phyloP scores from a whole-genome alignment of 2,888 invertebrate genomes.

The Stomorhina lunata region DNA sequence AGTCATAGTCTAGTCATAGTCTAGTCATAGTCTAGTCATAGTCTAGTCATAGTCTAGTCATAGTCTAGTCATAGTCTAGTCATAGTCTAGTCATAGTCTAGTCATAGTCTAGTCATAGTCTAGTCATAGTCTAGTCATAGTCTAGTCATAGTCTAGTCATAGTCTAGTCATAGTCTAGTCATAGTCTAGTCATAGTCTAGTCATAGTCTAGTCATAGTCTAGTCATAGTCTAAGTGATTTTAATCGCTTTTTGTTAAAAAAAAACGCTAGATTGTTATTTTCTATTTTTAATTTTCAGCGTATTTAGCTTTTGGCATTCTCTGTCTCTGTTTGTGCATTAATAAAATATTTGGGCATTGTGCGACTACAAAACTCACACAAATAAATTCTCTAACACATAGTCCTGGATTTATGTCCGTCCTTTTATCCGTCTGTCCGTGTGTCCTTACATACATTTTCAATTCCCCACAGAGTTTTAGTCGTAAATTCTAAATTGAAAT shows the following conservation, averaged over 20 bases:
- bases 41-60: too few species aligned
- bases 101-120: too few species aligned
- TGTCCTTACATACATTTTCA: constrained; percentile 40
- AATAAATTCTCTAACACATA: not conserved
- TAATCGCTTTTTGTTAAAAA: not conserved
- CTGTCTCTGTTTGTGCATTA: constrained; percentile 31
- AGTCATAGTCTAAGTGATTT: too few species aligned
- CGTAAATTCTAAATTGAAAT: constrained; percentile 65
- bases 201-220: too few species aligned
- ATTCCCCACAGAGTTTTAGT: constrained; percentile 62
- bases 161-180: too few species aligned
- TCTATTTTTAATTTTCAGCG: constrained; percentile 30
- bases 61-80: too few species aligned
- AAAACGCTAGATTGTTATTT: constrained; percentile 24
- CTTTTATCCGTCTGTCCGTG: constrained; percentile 32
- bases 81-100: too few species aligned
- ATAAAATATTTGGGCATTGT: constrained; percentile 52
- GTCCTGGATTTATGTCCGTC: not conserved
- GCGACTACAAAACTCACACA: not conserved
- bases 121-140: too few species aligned
- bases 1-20: too few species aligned
- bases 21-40: too few species aligned
- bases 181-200: too few species aligned
- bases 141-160: too few species aligned
- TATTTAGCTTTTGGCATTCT: constrained; percentile 44